Evolutionary conservation across 2,797 vertebrate genomes (phyloP), one percentile per base, ranked within the genome.

Genomic region (Phoxinus dragarum): DNA sequence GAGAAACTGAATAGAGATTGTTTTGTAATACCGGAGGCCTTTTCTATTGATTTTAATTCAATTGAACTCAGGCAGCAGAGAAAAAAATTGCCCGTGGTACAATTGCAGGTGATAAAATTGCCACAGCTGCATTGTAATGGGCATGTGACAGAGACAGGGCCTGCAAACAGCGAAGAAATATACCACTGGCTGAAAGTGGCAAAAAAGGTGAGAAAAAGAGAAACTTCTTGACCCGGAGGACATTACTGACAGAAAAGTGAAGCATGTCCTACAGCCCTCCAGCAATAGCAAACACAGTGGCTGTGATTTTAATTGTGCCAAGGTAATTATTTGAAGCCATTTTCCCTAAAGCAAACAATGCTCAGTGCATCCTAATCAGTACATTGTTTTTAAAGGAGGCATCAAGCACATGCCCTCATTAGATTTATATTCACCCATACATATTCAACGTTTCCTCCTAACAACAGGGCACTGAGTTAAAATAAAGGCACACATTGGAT

Each of bases 321-420:
- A 89, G 75, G 87, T 93, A 92, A 93, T 94, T 93, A 94, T 92
- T 86, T 90, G 82, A 90, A 88, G 86, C 89, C 88, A 87, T 91
- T 92, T 92, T 89, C 82, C 74, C 68, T 75, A 86, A 83, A 89
- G 91, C 85, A 83, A 90, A 82, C 80, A 82, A 80, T 38, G 87
- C 81, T 81, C 82, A 81, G 76, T 84, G 88, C 82, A 86, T 90
- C 76, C 85, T 89, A 90, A 90, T 90, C 84, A 88, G 69, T 56
- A 69, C 77, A 86, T 85, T 86, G 84, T 84, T 86, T 89, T 76
- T 80, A 64, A 82, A 49, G 59, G 78, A 84, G 74, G 40, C 81
- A 86, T 89, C 72, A 69, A 83, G 83, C 80, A 80, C 73, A 86
- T 52, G 68, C 80, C 59, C 82, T 67, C 82, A 72, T 84, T 54